Percentiles rank a stretch among this genome's conserved stretches.
Conservation (phyloP, 2,888 invertebrate genomes). For the Taphrorychus bicolor region DNA sequence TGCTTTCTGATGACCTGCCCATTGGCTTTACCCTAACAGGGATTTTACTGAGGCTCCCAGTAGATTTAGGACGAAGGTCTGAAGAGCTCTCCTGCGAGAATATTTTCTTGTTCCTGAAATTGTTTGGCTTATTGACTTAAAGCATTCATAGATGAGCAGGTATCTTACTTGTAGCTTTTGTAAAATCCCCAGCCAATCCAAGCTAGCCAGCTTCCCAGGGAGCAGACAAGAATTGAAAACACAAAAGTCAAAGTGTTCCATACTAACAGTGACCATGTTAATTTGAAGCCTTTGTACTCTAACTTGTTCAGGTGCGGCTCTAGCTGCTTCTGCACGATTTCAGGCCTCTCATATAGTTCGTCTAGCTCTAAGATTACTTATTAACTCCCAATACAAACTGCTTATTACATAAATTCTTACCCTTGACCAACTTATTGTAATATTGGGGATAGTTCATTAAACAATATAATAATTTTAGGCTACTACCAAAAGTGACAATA, state of each 20-base stretch:
- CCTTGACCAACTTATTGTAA: constrained; percentile 29
- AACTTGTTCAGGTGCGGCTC: constrained; percentile 26
- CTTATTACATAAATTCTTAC: constrained; percentile 5
- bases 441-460: constrained; percentile 25
- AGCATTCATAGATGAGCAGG: not conserved
- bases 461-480: too few species aligned
- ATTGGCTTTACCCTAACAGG: constrained; percentile 42
- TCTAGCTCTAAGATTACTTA: constrained; percentile 40
- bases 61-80: not conserved
- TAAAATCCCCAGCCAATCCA: constrained; percentile 39
- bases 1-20: constrained; percentile 40
- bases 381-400: constrained; percentile 14
- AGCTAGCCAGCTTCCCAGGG: constrained; percentile 38
- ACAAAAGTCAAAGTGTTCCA: constrained; percentile 47
- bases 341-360: constrained; percentile 36
- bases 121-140: not conserved
- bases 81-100: constrained; percentile 7
- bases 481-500: too few species aligned
- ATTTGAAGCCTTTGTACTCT: constrained; percentile 36
- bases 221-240: constrained; percentile 45
- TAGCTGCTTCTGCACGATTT: constrained; percentile 17
- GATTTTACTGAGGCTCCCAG: constrained; percentile 39
- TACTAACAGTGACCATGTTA: constrained; percentile 44
- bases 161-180: constrained; percentile 27
- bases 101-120: constrained; percentile 18